Evolutionary conservation across 2,888 invertebrate species (phyloP).

Genomic region (Agrochola macilenta): DNA sequence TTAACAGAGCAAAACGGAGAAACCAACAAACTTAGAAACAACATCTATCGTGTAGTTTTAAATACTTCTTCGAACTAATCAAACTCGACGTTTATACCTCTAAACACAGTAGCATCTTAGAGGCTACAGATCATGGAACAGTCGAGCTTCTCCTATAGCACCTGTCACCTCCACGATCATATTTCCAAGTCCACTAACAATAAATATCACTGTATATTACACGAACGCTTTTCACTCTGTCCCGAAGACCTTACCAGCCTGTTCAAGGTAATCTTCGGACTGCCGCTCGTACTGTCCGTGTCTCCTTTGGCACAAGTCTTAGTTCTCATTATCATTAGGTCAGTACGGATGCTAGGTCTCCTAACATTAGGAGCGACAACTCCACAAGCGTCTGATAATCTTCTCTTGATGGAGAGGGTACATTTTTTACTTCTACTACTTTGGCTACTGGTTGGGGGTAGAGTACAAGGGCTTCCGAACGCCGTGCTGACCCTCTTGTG

Average conservation of each 20-base stretch:
- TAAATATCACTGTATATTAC: conserved; percentile 88
- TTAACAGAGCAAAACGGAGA: conserved; percentile 18
- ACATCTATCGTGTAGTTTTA: conserved; percentile 28
- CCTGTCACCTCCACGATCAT: conserved; percentile 39
- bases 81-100: conserved; percentile 33
- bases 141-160: conserved; percentile 53
- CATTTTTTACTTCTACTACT: conserved; percentile 93
- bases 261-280: conserved; percentile 88
- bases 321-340: conserved; percentile 96
- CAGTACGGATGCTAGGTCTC: conserved; percentile 96
- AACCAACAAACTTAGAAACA: conserved; percentile 30
- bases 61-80: conserved; percentile 31
- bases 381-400: conserved; percentile 96
- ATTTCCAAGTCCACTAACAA: conserved; percentile 40
- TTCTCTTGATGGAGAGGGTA: conserved; percentile 95
- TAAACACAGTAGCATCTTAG: conserved; percentile 12
- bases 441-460: conserved; percentile 93
- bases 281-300: conserved; percentile 90
- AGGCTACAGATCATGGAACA: conserved; percentile 31
- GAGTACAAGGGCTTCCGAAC: conserved; percentile 94
- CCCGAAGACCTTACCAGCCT: conserved; percentile 85
- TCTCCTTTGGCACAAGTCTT: conserved; percentile 94
- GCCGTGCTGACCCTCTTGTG: conserved; percentile 95
- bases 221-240: conserved; percentile 86
- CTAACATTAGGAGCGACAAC: conserved; percentile 97